Base-by-base conservation (phyloP, 2,888 invertebrate species). In the Salticus scenicus region DNA sequence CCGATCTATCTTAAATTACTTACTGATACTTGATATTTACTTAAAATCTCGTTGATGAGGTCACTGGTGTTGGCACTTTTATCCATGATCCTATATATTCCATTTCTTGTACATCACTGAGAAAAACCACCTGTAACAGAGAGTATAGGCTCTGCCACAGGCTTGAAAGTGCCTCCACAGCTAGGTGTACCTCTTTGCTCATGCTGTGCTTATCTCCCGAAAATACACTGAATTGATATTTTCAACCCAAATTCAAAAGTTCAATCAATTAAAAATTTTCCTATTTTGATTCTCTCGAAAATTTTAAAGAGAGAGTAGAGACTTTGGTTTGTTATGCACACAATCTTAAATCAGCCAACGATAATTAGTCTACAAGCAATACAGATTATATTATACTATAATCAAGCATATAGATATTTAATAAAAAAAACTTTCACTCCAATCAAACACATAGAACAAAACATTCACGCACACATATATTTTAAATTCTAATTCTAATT, bases 201-300 rank as follows among this genome's bases (percentile, higher is more conserved):
- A 84, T 84, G 84, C 84, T 84, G 84, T 84, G 84, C 77, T 84
- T 84, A 78, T 78, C 77, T 78, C 84, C 77, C 79, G 47, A 77
- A 57, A 57, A 42, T 66, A 37, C n/a, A 33, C 20, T 33, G n/a
- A 67, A 37, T n/a, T 33, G 8, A 24, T 17, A 47, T 20, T 12
- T 24, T 2, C 17, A 47, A 47, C n/a, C n/a, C 37, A 37, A 12
- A 37, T 5, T 37, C 12, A 57, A 24, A 24, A 24, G 4, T 57
- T 57, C 57, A n/a, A 47, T 17, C 24, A 57, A 7, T 5, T 24
- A 24, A 24, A 57, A 57, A 57, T 12, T 4, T 57, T 57, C 57
- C 24, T 1, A 57, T 24, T 37, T 24, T 57, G 7, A 57, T 17
- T 57, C 5, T 24, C 2, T 57, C 24, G 1, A 24, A 24, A 20